phyloP scores from a whole-genome alignment of 1,140 invertebrate genomes.

The Latrodectus geometricus region DNA sequence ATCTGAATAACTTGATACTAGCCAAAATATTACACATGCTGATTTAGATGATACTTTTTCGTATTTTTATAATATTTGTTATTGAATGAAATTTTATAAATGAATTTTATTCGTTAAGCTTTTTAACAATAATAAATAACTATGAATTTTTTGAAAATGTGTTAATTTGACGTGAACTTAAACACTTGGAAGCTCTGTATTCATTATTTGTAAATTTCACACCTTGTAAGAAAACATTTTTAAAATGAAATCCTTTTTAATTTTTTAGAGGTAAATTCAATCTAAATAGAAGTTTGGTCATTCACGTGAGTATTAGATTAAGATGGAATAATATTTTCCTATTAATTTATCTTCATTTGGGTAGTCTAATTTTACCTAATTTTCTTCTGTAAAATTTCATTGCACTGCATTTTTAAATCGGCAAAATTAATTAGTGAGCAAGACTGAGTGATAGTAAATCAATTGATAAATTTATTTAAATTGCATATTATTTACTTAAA shows the following conservation, averaged over 20 bases:
- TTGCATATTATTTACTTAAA: too few relatives aligned
- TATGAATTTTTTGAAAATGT: too few relatives aligned
- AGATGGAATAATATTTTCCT: not conserved
- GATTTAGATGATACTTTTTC: not conserved
- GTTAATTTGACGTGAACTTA: not conserved
- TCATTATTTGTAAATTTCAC: not conserved
- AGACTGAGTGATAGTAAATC: not conserved
- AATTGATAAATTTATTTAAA: too few relatives aligned
- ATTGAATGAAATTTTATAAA: not conserved
- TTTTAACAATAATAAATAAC: not conserved
- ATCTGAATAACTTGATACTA: too few relatives aligned
- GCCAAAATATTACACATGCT: too few relatives aligned
- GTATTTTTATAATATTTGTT: not conserved
- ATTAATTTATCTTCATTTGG: not conserved
- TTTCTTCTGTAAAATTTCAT: not conserved
- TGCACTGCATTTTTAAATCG: not conserved
- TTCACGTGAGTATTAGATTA: slow-evolving; percentile 49
- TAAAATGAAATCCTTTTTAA: slow-evolving; percentile 53
- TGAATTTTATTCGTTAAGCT: too few relatives aligned
- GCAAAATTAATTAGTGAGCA: not conserved
- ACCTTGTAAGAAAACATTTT: slow-evolving; percentile 21
- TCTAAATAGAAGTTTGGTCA: slow-evolving; percentile 26
- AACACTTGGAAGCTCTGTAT: not conserved
- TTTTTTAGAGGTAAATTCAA: slow-evolving; percentile 38
- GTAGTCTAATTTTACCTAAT: slow-evolving; percentile 5